Evolutionary conservation across 2,113 vertebrate species (phyloP), one percentile per base, ranked within the genome.

Genomic region (Xiphophorus couchianus): DNA sequence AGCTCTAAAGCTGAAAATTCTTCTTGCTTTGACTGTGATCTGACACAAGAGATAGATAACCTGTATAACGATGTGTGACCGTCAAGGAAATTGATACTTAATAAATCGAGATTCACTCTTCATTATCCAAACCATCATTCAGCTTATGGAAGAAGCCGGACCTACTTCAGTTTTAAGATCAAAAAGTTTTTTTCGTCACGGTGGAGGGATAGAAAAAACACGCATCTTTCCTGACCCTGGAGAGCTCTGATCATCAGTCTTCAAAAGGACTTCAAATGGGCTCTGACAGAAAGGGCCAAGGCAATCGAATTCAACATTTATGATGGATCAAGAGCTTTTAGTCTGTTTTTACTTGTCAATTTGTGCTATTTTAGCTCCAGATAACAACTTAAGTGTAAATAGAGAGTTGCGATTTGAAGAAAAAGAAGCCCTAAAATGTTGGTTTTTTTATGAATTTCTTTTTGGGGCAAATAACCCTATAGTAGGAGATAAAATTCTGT

Each of bases 61-160:
- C 80, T 76, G 74, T 27, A 83, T 80, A 31, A 77, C 84, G 81
- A 88, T 82, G 87, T 78, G 81, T 88, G 89, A 91, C 83, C 73
- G 19, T 77, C 69, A 17, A 64, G 80, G 77, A 91, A 89, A 91
- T 85, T 85, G 88, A 93, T 93, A 90, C 91, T 90, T 90, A 86
- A 92, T 84, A 42, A 90, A 91, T 90, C 89, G 85, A 69, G 73
- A 42, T 64, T 90, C 88, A 77, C 73, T 80, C 61, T 88, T 76
- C 61, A 86, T 91, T 88, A 88, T 87, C 83, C 77, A 70, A 82
- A 71, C 78, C 74, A 89, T 92, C 84, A 82, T 82, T 91, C 90
- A 89, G 71, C 73, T 71, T 19, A 35, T 62, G 73, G 70, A 35
- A 82, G 68, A 70, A 77, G 69, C 67, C 81, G 76, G 72, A 84